phyloP scores from a whole-genome alignment of 2,113 vertebrate species.

The human (Homo sapiens) region GRCh38 chr16:30333001-30333500 shows the following conservation, averaged over 20 bases:
- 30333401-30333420: too few species aligned
- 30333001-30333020: not conserved
- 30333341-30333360: slow-evolving; percentile 20
- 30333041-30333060: not conserved
- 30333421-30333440: too few species aligned
- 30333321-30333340: not conserved
- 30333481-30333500: too few species aligned
- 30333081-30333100: not conserved
- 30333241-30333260: slow-evolving; percentile 8
- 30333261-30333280: not conserved
- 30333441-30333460: too few species aligned
- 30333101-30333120: not conserved
- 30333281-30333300: not conserved
- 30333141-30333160: not conserved
- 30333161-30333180: not conserved
- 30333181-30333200: not conserved
- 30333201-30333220: slow-evolving; percentile 43
- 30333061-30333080: not conserved
- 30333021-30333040: not conserved
- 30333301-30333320: slow-evolving; percentile 23
- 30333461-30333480: too few species aligned
- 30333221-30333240: not conserved
- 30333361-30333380: slow-evolving; percentile 11
- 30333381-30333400: too few species aligned
- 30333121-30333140: slow-evolving; percentile 38